Conservation (phyloP, 2,113 vertebrate genomes). For the Bujurquina vittata region DNA sequence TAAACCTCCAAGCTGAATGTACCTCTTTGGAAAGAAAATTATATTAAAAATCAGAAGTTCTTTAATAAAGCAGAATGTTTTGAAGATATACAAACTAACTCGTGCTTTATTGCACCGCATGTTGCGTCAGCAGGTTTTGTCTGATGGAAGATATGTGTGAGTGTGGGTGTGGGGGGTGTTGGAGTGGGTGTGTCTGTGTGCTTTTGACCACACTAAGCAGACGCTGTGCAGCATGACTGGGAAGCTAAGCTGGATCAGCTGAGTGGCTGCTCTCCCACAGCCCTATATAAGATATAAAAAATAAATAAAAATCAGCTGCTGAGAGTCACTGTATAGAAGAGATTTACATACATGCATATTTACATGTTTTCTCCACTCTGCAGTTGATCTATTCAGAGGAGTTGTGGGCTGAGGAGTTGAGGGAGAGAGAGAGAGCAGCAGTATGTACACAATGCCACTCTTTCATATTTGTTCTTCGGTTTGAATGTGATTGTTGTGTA, state of each 20-base stretch:
- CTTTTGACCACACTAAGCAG: constrained; percentile 52
- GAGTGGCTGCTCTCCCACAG: constrained; percentile 52
- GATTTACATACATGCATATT: not conserved
- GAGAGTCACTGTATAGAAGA: not conserved
- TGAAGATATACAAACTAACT: constrained; percentile 56
- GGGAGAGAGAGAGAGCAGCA: constrained; percentile 47
- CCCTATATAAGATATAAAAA: constrained; percentile 29
- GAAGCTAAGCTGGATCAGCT: constrained; percentile 76
- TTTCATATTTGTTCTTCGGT: constrained; percentile 66
- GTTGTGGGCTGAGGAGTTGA: constrained; percentile 44
- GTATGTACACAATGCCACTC: constrained; percentile 72
- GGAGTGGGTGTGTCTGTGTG: not conserved
- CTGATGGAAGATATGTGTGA: constrained; percentile 12
- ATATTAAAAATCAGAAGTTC: constrained; percentile 75
- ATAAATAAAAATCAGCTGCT: not conserved
- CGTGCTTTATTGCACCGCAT: constrained; percentile 22
- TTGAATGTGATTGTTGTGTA: constrained; percentile 71
- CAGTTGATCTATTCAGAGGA: constrained; percentile 31
- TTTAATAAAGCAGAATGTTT: constrained; percentile 82
- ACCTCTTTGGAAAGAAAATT: constrained; percentile 78
- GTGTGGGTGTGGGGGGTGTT: not conserved
- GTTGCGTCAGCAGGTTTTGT: constrained; percentile 20
- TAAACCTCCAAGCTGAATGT: constrained; percentile 81
- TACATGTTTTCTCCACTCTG: constrained; percentile 5
- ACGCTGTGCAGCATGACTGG: constrained; percentile 61